Evolutionary conservation across 2,113 vertebrate genomes (phyloP).

Genomic region (Phainopepla nitens): DNA sequence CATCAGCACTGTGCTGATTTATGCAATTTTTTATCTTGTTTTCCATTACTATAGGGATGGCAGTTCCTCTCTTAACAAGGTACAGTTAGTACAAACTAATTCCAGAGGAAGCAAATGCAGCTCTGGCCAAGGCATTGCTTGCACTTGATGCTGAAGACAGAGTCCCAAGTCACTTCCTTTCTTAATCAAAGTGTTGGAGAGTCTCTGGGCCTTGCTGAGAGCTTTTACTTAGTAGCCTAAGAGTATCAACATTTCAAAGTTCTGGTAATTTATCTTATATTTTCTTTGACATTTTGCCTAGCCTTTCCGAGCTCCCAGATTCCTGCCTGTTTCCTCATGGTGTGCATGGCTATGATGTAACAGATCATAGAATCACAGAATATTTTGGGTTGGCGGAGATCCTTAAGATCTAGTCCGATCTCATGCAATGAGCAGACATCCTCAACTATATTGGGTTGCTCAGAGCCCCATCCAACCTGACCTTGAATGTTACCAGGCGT

Average conservation of each 20-base stretch:
- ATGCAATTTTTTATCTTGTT: neutral
- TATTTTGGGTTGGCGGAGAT: neutral
- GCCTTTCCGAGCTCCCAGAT: neutral
- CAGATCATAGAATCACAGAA: neutral
- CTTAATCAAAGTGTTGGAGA: neutral
- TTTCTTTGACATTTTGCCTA: neutral
- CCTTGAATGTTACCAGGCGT: neutral
- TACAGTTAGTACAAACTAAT: neutral
- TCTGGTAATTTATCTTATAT: neutral
- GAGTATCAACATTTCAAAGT: neutral
- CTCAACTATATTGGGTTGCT: neutral
- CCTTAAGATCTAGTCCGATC: neutral
- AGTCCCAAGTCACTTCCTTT: conserved; percentile 20
- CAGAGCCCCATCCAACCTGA: neutral
- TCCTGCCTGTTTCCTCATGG: neutral
- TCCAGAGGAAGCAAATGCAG: neutral
- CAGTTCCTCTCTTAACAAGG: neutral
- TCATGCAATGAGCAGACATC: neutral
- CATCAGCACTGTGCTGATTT: neutral
- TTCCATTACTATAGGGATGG: neutral
- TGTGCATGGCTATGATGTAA: neutral
- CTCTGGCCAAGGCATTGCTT: conserved; percentile 35
- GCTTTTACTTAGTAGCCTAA: neutral
- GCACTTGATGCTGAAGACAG: neutral
- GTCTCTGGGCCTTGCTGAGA: neutral